Base-by-base conservation (phyloP, 2,797 vertebrate genomes). In the Setipinna tenuifilis region DNA sequence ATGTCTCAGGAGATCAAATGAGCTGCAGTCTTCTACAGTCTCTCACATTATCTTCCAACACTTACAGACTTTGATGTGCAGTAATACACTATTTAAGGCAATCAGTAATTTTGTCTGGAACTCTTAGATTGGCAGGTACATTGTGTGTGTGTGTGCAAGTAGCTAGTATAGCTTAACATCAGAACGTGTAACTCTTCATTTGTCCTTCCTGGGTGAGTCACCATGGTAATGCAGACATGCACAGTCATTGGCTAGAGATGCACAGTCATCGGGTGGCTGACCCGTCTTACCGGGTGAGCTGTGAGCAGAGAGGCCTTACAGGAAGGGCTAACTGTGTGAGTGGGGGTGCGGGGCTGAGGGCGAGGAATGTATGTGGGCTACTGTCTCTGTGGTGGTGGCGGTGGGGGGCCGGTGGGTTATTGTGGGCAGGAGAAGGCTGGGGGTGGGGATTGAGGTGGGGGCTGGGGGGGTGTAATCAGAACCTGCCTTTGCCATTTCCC, bases 381-480 rank as follows among this genome's bases (percentile, higher is more conserved):
- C 59, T 23, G 19, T 62, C 59, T n/a, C 59, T 62, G 9, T 19
- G n/a, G 9, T 61, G 17, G 17, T 59, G 58, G 58, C 5, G 58
- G 58, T 59, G 11, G 58, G 2, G 19, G 61, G n/a, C n/a, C 0
- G 61, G n/a, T 21, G n/a, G n/a, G 23, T 7, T 62, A 11, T 62
- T 59, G 58, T n/a, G 21, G 19, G 58, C 35, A n/a, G 21, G 21
- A 0, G 62, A 25, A 28, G 62, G 62, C 28, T 65, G n/a, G 28
- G 21, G 1, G 11, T 41, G 41, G 19, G n/a, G 83, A 58, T 61
- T 83, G 57, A 31, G 83, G 83, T 81, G 61, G 82, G 78, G 35
- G 35, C 2, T 41, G 35, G 85, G 82, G 62, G 89, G 83, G 88
- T 91, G 93, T 95, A 95, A 94, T 90, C 82, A 90, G 95, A 95